Conservation (phyloP, 2,888 invertebrate genomes). For the Augochlorella aurata region DNA sequence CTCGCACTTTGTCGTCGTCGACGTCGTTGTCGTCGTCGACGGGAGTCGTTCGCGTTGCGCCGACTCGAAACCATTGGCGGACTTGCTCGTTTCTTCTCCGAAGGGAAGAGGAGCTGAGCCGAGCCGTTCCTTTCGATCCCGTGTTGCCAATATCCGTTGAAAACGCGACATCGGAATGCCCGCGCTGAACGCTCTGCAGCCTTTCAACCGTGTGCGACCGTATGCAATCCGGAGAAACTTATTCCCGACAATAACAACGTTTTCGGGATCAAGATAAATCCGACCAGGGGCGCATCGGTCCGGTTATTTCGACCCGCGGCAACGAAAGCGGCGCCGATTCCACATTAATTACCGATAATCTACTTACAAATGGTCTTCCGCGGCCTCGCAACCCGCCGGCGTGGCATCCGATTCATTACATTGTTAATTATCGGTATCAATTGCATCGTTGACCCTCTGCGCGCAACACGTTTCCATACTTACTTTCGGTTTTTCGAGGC, state of each 20-base stretch:
- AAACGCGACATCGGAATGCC: slow-evolving; percentile 12
- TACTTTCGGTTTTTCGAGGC: neutral
- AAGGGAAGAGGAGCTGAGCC: slow-evolving; percentile 42
- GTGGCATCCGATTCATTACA: slow-evolving; percentile 1
- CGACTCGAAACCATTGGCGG: slow-evolving; percentile 57
- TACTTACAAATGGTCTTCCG: slow-evolving; percentile 19
- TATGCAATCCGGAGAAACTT: slow-evolving; percentile 10
- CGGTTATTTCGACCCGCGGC: slow-evolving; percentile 6
- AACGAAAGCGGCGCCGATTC: slow-evolving; percentile 9
- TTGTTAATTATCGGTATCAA: neutral
- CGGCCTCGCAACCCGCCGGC: neutral
- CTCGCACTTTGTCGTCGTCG: slow-evolving; percentile 62
- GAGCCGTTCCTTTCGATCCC: slow-evolving; percentile 14
- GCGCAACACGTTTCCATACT: neutral
- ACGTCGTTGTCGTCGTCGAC: slow-evolving; percentile 27
- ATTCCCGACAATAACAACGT: slow-evolving; percentile 19
- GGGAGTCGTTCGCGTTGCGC: slow-evolving; percentile 35
- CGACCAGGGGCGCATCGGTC: slow-evolving; percentile 11
- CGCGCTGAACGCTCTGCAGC: slow-evolving; percentile 12
- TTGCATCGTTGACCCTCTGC: neutral
- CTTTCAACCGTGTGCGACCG: neutral
- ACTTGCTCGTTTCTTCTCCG: slow-evolving; percentile 63
- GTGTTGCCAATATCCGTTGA: slow-evolving; percentile 45
- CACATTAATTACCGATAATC: slow-evolving; percentile 7
- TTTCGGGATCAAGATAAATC: slow-evolving; percentile 9